Evolutionary conservation across 2,888 invertebrate species (phyloP).

Genomic region (Fabriciana adippe): DNA sequence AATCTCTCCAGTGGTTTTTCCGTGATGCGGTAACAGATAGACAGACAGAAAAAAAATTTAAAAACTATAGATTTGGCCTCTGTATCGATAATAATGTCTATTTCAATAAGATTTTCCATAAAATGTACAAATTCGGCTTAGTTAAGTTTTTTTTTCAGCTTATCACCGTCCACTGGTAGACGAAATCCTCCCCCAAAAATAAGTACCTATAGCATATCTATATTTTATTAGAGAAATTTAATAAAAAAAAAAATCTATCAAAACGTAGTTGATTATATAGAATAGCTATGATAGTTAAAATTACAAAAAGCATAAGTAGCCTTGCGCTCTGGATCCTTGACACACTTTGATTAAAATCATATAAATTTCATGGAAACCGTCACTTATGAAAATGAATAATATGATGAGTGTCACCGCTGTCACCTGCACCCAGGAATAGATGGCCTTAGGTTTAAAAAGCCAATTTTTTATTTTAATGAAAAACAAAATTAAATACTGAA

Average conservation of each 20-base stretch:
- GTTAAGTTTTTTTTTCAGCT: no score
- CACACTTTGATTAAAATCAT: constrained; percentile 30
- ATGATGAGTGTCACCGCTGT: constrained; percentile 24
- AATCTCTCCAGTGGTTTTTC: no score
- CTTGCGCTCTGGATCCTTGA: constrained; percentile 28
- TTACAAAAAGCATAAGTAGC: constrained; percentile 15
- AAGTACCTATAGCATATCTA: not conserved
- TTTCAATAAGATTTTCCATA: no score
- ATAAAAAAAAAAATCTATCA: constrained; percentile 6
- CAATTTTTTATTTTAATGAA: not conserved
- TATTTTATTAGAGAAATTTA: not conserved
- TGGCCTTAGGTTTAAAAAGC: not conserved
- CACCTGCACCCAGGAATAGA: constrained; percentile 1
- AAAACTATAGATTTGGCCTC: no score
- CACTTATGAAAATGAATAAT: constrained; percentile 25
- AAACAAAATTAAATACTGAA: not conserved
- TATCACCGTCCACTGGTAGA: no score
- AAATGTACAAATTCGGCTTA: no score
- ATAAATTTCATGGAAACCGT: constrained; percentile 22
- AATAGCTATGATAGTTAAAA: constrained; percentile 19
- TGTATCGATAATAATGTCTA: no score
- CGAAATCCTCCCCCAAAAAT: no score
- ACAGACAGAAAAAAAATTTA: no score
- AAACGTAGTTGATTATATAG: not conserved
- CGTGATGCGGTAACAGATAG: no score